Conservation (phyloP, 92 coral and sea anemone species). For the Umimayanthus chanpuru region DNA sequence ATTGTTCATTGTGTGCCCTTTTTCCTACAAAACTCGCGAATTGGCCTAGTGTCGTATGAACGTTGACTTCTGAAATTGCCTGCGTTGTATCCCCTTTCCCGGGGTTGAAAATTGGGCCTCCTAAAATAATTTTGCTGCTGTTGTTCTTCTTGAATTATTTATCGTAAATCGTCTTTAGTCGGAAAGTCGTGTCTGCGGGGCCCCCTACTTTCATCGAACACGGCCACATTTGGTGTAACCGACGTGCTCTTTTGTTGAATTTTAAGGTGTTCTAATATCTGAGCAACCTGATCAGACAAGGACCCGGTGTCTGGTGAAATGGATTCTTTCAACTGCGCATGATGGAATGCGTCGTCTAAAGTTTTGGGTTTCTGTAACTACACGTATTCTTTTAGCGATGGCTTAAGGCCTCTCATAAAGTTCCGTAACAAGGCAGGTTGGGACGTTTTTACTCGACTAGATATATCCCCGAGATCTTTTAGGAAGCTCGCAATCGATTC, state of each 20-base stretch:
- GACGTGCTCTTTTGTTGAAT: not conserved
- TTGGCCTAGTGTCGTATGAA: constrained; percentile 3
- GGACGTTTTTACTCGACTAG: constrained; percentile 10
- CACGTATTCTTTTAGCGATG: constrained; percentile 17
- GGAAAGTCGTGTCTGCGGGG: not conserved
- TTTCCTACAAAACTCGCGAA: not conserved
- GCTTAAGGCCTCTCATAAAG: constrained; percentile 20
- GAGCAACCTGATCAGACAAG: not conserved
- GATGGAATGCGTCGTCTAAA: constrained; percentile 7
- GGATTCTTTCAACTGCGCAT: constrained; percentile 5
- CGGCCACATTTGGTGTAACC: not conserved
- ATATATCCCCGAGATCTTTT: constrained; percentile 1
- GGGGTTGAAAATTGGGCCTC: constrained; percentile 4
- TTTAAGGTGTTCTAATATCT: constrained; percentile 3
- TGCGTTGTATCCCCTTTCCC: not conserved
- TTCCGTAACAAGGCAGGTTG: not conserved
- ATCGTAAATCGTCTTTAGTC: not conserved
- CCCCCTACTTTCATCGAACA: not conserved
- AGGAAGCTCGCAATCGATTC: constrained; percentile 27
- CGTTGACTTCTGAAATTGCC: not conserved
- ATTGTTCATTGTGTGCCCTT: not conserved
- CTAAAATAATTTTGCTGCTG: not conserved
- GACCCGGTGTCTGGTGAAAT: not conserved
- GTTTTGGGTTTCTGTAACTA: constrained; percentile 25
- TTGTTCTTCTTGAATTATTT: constrained; percentile 6